Evolutionary conservation across 2,797 vertebrate species (phyloP).

Genomic region (Gila robusta): DNA sequence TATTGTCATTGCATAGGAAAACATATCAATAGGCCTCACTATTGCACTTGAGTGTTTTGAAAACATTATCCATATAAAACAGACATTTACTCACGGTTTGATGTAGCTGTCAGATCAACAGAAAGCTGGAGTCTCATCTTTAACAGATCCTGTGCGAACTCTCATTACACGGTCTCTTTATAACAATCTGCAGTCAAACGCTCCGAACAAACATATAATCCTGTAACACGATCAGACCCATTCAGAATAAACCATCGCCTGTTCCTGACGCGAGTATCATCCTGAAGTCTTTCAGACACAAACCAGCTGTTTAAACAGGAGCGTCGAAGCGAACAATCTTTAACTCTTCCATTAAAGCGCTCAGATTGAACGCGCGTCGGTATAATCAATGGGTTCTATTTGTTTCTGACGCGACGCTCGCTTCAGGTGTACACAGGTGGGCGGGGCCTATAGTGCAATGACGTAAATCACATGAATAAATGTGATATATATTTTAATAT

Average conservation of each 20-base stretch:
- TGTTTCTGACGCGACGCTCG: background rate
- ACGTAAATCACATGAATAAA: background rate
- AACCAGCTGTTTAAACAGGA: too few species aligned
- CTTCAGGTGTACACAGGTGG: fast-evolving
- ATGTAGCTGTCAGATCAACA: background rate
- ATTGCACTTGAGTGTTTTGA: background rate
- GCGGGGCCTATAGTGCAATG: background rate
- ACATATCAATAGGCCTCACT: too few species aligned
- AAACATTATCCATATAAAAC: background rate
- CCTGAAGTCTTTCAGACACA: background rate
- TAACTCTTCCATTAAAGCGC: too few species aligned
- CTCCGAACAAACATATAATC: background rate
- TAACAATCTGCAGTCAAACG: background rate
- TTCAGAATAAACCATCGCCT: background rate
- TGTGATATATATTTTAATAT: too few species aligned
- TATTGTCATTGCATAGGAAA: background rate
- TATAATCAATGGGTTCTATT: too few species aligned
- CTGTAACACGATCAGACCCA: background rate
- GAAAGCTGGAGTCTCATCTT: background rate
- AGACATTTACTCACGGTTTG: background rate
- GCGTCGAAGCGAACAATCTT: too few species aligned
- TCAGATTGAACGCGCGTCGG: background rate
- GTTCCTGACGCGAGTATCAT: background rate
- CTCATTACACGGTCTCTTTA: background rate
- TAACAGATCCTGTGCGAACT: background rate